Evolutionary conservation across 2,797 vertebrate species (phyloP), one percentile per base, ranked within the genome.

Genomic region (Trachurus trachurus): DNA sequence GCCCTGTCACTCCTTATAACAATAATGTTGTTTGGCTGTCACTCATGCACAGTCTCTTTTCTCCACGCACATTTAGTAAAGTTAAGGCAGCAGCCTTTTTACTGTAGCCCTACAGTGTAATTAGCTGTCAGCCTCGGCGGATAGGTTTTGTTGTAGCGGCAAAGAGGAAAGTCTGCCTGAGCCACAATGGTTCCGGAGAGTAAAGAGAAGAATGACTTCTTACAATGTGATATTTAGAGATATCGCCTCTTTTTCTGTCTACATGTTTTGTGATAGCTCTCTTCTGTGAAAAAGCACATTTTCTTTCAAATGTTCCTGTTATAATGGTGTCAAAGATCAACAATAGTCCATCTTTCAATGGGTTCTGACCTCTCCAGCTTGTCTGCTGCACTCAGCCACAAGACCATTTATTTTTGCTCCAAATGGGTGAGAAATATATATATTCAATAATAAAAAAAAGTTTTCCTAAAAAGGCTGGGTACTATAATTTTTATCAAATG

Each of bases 81-180:
- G 66, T 87, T 83, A 84, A 80, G 79, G 90, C 82, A 77, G 82
- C 86, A 87, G 89, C 54, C 77, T 62, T 87, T 89, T 83, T 81
- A 78, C 85, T 91, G 74, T 56, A 79, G 79, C 62, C 72, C 59
- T 57, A 73, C 76, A 66, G 75, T 87, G 82, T 89, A 92, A 94
- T 92, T 92, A 92, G 71, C 90, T 90, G 89, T 90, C 89, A 88
- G 12, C 2, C 65, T 66, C 64, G 34, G 72, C 26, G 13, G 70
- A 87, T 70, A 77, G 59, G 52, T 85, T 84, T 79, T 85, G 73
- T 84, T 86, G 63, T 75, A 22, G 74, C 79, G 44, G 57, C 56
- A 31, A 31, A 40, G n/a, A 72, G 56, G 56, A 79, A 73, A 78
- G 61, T 54, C 53, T 76, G 59, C 66, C 64, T 59, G 31, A 74